Evolutionary conservation across 1,140 invertebrate genomes (phyloP), one percentile per base, ranked within the genome.

Genomic region (Acromyrmex heyeri): DNA sequence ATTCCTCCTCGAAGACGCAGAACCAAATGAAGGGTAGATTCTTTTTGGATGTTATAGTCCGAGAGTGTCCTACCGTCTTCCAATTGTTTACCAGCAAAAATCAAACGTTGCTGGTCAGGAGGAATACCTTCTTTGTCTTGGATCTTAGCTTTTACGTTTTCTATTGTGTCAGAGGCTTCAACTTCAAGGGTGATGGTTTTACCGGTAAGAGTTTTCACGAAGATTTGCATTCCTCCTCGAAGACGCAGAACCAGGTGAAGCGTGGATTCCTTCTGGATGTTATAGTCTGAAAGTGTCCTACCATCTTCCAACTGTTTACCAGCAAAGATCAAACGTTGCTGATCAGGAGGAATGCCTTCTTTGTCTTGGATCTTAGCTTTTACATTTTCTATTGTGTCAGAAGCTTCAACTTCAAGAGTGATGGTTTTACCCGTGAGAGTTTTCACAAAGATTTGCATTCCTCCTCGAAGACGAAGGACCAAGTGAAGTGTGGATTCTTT

Each of bases 111-210:
- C 87, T 97, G 96, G 91, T 97, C 96, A 91, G 97, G 96, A 4
- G 97, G 97, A 89, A 96, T 97, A 16, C 97, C 97, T 92, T 96
- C 96, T 82, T 96, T 96, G 88, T 97, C 96, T 91, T 97, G 97
- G 86, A 97, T 97, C 88, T 97, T 97, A 3, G 97, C 96, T 86
- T 97, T 97, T 0, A 97, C 97, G 95, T 97, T 97, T 87, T 97
- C 97, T 93, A 97, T 97, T 0, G 96, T 97, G 92, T 97, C 97
- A 70, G 96, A 97, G 10, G 97, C 95, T 92, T 97, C 97, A 7
- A 97, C 97, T 93, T 97, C 97, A 16, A 98, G 92, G 1, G 97
- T 97, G 90, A 97, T 97, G 61, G 97, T 97, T 92, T 97, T 97
- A 0, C 97, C 97, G 57, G 97, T 97, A 7, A 97, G 93, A 50